Percentiles rank a stretch among this genome's conserved stretches.
phyloP scores from a whole-genome alignment of 2,113 vertebrate species.

The Sitta europaea region DNA sequence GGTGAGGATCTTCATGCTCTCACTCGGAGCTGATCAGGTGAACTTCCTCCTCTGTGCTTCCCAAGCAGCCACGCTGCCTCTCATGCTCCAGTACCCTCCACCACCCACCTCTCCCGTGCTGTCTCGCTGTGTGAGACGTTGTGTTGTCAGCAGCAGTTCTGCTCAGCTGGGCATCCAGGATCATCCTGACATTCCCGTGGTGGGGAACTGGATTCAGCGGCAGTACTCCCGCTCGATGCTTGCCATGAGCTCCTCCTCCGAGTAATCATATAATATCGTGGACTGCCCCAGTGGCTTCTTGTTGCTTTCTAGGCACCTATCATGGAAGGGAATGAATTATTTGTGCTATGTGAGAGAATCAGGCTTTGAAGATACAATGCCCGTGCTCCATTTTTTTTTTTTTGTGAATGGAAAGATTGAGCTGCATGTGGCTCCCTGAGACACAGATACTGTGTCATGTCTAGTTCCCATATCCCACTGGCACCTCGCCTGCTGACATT shows the following conservation, averaged over 20 bases:
- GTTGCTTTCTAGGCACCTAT: slow-evolving; percentile 28
- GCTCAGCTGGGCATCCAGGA: neutral
- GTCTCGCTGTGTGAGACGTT: accelerated
- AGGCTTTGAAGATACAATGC: neutral
- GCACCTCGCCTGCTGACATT: neutral
- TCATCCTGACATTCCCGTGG: accelerated
- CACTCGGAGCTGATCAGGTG: neutral
- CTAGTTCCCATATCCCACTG: neutral
- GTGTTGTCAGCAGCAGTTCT: neutral
- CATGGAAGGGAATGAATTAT: neutral
- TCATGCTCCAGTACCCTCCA: accelerated
- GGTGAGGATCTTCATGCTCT: neutral
- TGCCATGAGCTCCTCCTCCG: slow-evolving; percentile 79
- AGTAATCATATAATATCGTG: slow-evolving; percentile 57
- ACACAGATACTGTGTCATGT: neutral
- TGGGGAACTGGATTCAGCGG: neutral
- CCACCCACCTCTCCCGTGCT: neutral
- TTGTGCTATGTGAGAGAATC: neutral
- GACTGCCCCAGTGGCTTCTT: neutral
- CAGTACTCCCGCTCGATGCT: slow-evolving; percentile 76
- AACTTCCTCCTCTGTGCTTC: neutral
- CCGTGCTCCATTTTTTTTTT: neutral
- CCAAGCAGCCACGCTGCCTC: neutral
- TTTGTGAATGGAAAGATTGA: neutral
- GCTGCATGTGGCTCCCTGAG: neutral